Conservation (phyloP, 2,888 invertebrate species). For the Tetragonula carbonaria region DNA sequence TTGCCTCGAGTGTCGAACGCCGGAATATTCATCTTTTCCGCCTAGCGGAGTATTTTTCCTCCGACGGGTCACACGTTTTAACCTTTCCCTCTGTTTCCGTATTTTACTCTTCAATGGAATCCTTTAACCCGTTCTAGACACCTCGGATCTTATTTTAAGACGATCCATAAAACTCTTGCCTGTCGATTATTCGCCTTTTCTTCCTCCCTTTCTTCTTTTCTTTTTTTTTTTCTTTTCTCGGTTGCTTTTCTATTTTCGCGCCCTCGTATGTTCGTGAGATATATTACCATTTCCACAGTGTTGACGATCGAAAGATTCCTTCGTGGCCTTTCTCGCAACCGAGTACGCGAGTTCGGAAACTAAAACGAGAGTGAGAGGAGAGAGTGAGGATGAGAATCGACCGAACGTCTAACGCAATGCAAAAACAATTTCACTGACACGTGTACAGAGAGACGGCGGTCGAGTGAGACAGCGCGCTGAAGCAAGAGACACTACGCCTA, state of each 20-base stretch:
- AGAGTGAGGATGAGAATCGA: too few species aligned
- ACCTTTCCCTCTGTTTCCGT: not conserved
- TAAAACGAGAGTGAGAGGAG: too few species aligned
- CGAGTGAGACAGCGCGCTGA: constrained; percentile 3
- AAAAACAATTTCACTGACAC: not conserved
- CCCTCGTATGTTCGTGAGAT: not conserved
- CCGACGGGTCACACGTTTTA: not conserved
- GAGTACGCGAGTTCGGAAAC: too few species aligned
- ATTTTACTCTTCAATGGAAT: not conserved
- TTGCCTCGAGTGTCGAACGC: constrained; percentile 20
- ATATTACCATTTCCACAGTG: not conserved
- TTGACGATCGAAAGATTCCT: not conserved
- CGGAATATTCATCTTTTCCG: constrained; percentile 31
- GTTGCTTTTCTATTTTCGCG: not conserved
- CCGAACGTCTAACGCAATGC: not conserved
- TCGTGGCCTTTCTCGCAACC: too few species aligned
- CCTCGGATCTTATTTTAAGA: not conserved
- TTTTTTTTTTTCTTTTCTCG: not conserved
- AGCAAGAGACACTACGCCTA: constrained; percentile 11
- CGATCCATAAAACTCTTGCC: not conserved
- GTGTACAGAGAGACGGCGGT: not conserved
- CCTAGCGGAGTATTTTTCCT: constrained; percentile 7
- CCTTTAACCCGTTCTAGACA: not conserved
- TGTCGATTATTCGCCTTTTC: not conserved
- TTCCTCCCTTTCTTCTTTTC: accelerated